phyloP scores from a whole-genome alignment of 1,140 invertebrate species.

The Rhopalosiphum padi region DNA sequence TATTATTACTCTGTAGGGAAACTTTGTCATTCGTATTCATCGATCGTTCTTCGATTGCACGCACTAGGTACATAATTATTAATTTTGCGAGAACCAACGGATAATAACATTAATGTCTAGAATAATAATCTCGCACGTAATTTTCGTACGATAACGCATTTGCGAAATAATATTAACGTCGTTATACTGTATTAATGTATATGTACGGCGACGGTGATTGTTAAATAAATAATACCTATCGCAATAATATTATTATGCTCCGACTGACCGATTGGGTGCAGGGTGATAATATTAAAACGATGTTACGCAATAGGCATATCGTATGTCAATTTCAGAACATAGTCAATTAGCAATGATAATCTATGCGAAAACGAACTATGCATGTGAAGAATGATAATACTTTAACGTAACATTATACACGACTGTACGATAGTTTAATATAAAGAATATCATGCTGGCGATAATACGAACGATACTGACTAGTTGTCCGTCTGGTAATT shows the following conservation, averaged over 20 bases:
- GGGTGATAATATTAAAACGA: background rate
- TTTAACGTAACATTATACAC: background rate
- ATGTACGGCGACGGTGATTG: background rate
- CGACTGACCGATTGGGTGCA: background rate
- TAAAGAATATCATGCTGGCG: background rate
- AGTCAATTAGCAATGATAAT: background rate
- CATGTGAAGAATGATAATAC: background rate
- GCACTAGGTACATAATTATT: background rate
- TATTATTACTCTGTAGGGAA: background rate
- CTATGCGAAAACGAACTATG: background rate
- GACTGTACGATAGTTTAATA: background rate
- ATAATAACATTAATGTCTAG: background rate
- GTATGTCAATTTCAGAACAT: background rate
- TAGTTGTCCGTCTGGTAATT: background rate
- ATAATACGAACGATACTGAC: background rate
- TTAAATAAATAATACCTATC: background rate
- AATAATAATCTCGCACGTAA: background rate
- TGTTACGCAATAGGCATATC: background rate
- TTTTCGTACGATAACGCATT: background rate
- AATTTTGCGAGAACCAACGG: background rate
- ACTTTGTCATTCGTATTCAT: background rate
- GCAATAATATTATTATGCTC: background rate
- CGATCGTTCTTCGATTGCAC: background rate
- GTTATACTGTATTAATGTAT: background rate
- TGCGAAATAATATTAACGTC: background rate